Conservation (phyloP, 1,140 invertebrate genomes). For the Lordiphosa clarofinis region DNA sequence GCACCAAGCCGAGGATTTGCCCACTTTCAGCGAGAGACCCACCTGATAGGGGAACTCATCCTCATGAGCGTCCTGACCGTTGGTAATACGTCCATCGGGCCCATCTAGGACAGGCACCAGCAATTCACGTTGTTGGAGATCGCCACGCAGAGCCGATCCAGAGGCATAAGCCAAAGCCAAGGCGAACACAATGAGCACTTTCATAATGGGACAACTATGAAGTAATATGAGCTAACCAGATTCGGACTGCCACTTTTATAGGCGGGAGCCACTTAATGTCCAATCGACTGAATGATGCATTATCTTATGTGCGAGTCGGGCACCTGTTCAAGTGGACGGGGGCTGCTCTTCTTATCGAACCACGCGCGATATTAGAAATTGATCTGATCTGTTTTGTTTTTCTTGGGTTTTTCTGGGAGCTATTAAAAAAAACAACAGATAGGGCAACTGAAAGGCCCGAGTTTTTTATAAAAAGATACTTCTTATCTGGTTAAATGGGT, state of each 20-base stretch:
- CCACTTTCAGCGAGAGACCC: constrained; percentile 65
- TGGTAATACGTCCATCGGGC: constrained; percentile 68
- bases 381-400: constrained; percentile 25
- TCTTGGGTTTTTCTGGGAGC: background rate
- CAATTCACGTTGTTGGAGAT: constrained; percentile 27
- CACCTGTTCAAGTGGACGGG: constrained; percentile 32
- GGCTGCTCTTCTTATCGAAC: constrained; percentile 35
- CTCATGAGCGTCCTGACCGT: constrained; percentile 58
- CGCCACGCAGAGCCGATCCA: constrained; percentile 41
- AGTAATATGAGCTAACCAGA: constrained; percentile 26
- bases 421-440: constrained; percentile 9
- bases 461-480: background rate
- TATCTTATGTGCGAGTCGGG: constrained; percentile 25
- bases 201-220: constrained; percentile 51
- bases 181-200: constrained; percentile 65
- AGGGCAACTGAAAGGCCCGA: constrained; percentile 12
- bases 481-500: too few species aligned
- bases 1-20: constrained; percentile 73
- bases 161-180: constrained; percentile 60
- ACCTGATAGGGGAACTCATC: constrained; percentile 79
- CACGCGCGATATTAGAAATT: constrained; percentile 20
- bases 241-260: constrained; percentile 34
- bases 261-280: background rate
- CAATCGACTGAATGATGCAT: constrained; percentile 6
- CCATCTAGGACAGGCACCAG: constrained; percentile 33